A percentile compares a stretch with the other conserved stretches of the same genome.
phyloP scores from a whole-genome alignment of 1,140 invertebrate species.

The Rhyzopertha dominica region DNA sequence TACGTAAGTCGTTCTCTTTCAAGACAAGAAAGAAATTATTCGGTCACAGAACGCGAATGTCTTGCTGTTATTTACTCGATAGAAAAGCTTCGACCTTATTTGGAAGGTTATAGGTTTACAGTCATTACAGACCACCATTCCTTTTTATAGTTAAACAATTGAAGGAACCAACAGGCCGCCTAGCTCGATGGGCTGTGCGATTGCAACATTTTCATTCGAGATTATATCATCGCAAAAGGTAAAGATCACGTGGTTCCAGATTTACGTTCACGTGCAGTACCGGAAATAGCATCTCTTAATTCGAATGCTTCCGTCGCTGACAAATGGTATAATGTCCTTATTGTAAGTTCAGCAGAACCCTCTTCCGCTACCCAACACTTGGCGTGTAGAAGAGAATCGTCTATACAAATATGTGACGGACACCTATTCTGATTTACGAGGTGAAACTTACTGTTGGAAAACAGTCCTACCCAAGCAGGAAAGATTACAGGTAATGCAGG shows the following conservation, averaged over 20 bases:
- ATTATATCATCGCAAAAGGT: conserved; percentile 44
- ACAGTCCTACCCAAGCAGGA: conserved; percentile 13
- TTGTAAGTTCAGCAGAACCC: too few relatives aligned
- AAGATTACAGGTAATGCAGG: conserved; percentile 18
- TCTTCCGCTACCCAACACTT: too few relatives aligned
- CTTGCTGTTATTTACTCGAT: conserved; percentile 46
- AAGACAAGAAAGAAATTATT: conserved; percentile 44
- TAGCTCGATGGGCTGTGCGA: conserved; percentile 45
- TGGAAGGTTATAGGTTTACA: conserved; percentile 45
- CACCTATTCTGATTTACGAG: too few relatives aligned
- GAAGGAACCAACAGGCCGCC: conserved; percentile 41
- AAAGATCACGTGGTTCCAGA: conserved; percentile 38
- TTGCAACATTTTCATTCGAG: conserved; percentile 45
- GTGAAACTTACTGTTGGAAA: too few relatives aligned
- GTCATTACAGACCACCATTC: conserved; percentile 49
- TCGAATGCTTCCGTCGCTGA: too few relatives aligned
- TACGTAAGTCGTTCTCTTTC: conserved; percentile 43
- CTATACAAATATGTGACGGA: too few relatives aligned
- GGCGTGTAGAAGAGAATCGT: too few relatives aligned
- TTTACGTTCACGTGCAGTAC: too few relatives aligned
- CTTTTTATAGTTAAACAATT: conserved; percentile 46
- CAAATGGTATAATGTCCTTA: too few relatives aligned
- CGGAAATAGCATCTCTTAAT: too few relatives aligned
- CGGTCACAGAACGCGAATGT: conserved; percentile 47
- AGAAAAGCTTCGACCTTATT: conserved; percentile 43